Base-by-base conservation (phyloP, 2,113 vertebrate species). In the Progne subis region DNA sequence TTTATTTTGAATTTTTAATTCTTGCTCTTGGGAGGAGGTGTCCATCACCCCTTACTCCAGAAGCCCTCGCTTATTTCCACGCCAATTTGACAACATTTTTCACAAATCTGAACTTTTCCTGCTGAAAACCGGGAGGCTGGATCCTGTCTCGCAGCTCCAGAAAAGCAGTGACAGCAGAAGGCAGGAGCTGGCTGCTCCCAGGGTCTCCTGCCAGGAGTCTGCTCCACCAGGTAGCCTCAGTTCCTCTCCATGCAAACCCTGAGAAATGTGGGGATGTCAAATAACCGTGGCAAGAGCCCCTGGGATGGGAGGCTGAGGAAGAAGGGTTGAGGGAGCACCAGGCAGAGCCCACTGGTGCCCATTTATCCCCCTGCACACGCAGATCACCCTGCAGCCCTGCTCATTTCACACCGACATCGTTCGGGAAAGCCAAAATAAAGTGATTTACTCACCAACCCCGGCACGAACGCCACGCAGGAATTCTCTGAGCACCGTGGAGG, bases 361-460 rank as follows among this genome's bases (percentile, higher is more conserved):
- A 6, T 37, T 29, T 18, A 15, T 59, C 21, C 43, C 43, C 47
- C 28, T 8, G 8, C 18, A 25, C 37, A 41, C 1, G 2, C 56
- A 39, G 46, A 29, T 39, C 11, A 24, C n/a, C 14, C 2, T 3
- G 47, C n/a, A 26, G 16, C 47, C 79, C 39, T 82, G 41, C 43
- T 53, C 43, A 3, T 91, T 79, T 88, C 60, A 46, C 56, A 44
- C 19, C 28, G n/a, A 9, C 28, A 26, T 8, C 8, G 7, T 26
- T 65, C 72, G 16, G 14, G 44, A 81, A 64, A 83, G 46, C 4
- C n/a, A 82, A 80, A 57, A 59, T 11, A 74, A 71, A 93, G n/a
- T 9, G 9, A 68, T 91, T 97, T 96, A 93, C 97, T 98, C 75
- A 98, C 97, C 94, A 1, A 4, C 19, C 49, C 64, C 3, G 14